A percentile compares a stretch with the other conserved stretches of the same genome.
These are phyloP conservation scores for Eupithecia subumbrata DNA, from an alignment of 2,888 invertebrate genomes.

Conservation along the genomic window DNA sequence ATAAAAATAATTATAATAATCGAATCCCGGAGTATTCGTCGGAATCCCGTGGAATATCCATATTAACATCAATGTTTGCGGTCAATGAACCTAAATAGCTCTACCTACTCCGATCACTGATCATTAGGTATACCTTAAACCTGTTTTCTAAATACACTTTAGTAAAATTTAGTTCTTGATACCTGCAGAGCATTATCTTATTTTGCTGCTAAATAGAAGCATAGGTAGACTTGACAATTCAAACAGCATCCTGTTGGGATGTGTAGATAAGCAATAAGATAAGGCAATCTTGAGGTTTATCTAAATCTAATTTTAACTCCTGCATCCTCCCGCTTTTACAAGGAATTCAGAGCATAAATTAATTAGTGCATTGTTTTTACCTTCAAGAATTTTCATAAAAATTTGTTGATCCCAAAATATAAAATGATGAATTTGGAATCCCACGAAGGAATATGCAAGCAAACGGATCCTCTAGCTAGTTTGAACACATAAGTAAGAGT, in stretches of 20 bases:
- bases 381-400: neutral
- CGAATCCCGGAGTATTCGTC: too few species aligned
- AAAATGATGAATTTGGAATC: too few species aligned
- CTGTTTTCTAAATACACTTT: neutral
- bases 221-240: neutral
- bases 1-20: too few species aligned
- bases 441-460: too few species aligned
- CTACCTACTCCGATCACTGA: too few species aligned
- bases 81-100: too few species aligned
- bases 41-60: too few species aligned
- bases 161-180: neutral
- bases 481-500: too few species aligned
- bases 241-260: neutral
- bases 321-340: neutral
- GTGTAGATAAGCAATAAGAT: constrained; percentile 1
- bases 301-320: constrained; percentile 1
- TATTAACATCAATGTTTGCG: too few species aligned
- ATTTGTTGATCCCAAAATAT: too few species aligned
- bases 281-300: neutral
- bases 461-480: too few species aligned
- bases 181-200: neutral
- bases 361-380: neutral
- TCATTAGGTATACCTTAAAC: neutral
- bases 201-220: neutral
- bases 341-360: neutral